A percentile compares a stretch with the other conserved stretches of the same genome.
Evolutionary conservation across 2,797 vertebrate genomes (phyloP).

Genomic region (Momotus momota): DNA sequence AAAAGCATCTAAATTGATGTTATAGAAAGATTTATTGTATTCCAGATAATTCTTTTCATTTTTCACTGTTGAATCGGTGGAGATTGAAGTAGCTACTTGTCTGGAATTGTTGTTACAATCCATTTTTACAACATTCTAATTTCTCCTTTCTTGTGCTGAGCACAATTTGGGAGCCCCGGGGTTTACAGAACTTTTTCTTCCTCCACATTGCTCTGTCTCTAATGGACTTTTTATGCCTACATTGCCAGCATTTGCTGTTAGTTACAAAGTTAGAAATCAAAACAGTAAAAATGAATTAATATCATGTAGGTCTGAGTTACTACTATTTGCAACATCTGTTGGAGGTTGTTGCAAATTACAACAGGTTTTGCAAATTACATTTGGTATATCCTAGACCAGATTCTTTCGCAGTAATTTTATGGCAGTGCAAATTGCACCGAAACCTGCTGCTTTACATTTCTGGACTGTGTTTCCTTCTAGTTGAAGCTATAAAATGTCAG

Average conservation of each 20-base stretch:
- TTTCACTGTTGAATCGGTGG: not conserved
- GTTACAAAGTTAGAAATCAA: not conserved
- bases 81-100: slow-evolving; percentile 15
- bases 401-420: not conserved
- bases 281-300: not conserved
- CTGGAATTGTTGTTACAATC: slow-evolving; percentile 20
- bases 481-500: not conserved
- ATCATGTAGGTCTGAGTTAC: not conserved
- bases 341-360: not conserved
- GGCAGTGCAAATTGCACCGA: not conserved
- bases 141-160: not conserved
- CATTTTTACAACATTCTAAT: not conserved
- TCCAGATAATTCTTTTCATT: not conserved
- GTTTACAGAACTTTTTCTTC: not conserved
- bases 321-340: not conserved
- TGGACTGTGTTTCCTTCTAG: not conserved
- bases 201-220: not conserved
- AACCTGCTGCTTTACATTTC: not conserved
- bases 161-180: not conserved
- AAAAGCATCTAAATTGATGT: not conserved
- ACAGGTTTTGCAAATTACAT: not conserved
- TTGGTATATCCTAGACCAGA: not conserved
- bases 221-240: not conserved
- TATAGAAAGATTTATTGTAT: not conserved
- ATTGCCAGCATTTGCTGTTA: not conserved